phyloP scores from a whole-genome alignment of 2,888 invertebrate genomes.

The Drosophila paucipuncta region DNA sequence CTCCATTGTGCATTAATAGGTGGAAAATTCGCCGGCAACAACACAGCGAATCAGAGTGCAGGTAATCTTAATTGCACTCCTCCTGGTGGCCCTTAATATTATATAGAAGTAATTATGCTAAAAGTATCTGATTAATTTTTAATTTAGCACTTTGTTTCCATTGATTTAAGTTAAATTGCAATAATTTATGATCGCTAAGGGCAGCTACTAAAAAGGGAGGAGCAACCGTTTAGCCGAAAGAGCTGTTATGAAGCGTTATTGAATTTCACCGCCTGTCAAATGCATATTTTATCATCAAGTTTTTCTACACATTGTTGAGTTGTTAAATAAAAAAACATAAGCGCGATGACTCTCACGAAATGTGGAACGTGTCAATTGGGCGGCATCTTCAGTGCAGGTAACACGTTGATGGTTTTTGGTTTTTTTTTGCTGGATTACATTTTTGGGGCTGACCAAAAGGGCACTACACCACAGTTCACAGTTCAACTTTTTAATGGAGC shows the following conservation, averaged over 20 bases:
- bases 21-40: conserved; percentile 42
- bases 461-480: conserved; percentile 10
- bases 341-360: conserved; percentile 43
- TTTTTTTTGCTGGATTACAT: conserved; percentile 14
- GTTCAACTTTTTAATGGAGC: conserved; percentile 42
- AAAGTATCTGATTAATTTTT: neutral
- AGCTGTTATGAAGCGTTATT: conserved; percentile 28
- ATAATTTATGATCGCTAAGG: conserved; percentile 35
- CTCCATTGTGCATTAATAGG: conserved; percentile 37
- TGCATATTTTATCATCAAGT: conserved; percentile 63
- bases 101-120: neutral
- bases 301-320: conserved; percentile 28
- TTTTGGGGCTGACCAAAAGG: conserved; percentile 7
- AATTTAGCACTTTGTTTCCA: conserved; percentile 7
- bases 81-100: conserved; percentile 7
- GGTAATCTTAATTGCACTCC: conserved; percentile 32
- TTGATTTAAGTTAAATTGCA: conserved; percentile 48
- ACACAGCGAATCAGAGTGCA: conserved; percentile 35
- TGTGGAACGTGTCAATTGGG: conserved; percentile 34
- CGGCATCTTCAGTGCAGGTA: conserved; percentile 44
- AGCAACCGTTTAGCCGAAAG: conserved; percentile 13
- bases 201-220: neutral
- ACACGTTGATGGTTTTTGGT: conserved; percentile 41
- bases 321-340: conserved; percentile 22
- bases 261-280: conserved; percentile 70